phyloP scores from a whole-genome alignment of 2,113 vertebrate genomes.

The Vulpes lagopus region DNA sequence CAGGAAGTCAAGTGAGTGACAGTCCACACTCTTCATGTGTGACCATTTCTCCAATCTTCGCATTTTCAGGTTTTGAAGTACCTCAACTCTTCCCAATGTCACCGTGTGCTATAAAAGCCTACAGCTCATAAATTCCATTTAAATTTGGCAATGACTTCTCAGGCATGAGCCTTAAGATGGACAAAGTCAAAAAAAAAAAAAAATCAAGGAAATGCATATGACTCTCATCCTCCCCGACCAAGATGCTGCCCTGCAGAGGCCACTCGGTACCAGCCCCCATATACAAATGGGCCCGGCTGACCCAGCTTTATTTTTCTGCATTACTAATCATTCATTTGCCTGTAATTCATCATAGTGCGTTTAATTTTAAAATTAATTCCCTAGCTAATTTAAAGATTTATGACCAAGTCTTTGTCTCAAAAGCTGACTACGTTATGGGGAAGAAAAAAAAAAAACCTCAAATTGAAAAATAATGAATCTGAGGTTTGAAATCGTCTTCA shows the following conservation, averaged over 20 bases:
- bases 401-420: conserved; percentile 25
- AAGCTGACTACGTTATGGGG: not conserved
- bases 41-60: not conserved
- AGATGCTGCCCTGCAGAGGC: not conserved
- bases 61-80: conserved; percentile 7
- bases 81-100: not conserved
- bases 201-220: not conserved
- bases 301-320: not conserved
- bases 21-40: not conserved
- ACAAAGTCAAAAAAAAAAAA: not conserved
- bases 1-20: not conserved
- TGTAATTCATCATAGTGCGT: conserved; percentile 22
- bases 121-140: not conserved
- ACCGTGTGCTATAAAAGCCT: not conserved
- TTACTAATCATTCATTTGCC: conserved; percentile 30
- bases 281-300: rapidly evolving
- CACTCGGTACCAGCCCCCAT: rapidly evolving
- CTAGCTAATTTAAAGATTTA: conserved; percentile 59
- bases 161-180: not conserved
- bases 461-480: conserved; percentile 52
- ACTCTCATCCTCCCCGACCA: not conserved
- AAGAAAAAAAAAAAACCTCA: not conserved
- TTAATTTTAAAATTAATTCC: conserved; percentile 72
- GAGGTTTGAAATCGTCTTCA: not conserved
- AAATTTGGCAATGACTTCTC: not conserved